phyloP scores from a whole-genome alignment of 2,113 vertebrate species.

The Leptodactylus fuscus region DNA sequence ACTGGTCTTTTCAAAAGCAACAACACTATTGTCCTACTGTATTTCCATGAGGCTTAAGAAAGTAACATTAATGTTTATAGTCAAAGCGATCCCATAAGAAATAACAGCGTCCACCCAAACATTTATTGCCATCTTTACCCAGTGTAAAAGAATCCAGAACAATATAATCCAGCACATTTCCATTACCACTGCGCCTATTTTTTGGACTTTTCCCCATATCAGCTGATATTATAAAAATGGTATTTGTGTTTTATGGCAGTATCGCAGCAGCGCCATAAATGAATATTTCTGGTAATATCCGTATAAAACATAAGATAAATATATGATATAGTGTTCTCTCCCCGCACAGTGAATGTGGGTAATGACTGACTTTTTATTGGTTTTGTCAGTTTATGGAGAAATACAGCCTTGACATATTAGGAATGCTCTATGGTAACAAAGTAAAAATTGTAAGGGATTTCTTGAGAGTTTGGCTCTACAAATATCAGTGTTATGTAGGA shows the following conservation, averaged over 20 bases:
- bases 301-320: slow-evolving; percentile 16
- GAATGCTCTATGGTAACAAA: neutral
- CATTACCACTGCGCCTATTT: neutral
- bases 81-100: neutral
- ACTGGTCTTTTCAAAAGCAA: too few relatives aligned
- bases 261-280: neutral
- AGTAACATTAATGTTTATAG: neutral
- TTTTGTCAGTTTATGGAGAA: slow-evolving; percentile 20
- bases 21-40: neutral
- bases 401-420: neutral
- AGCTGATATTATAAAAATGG: neutral
- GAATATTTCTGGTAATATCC: neutral
- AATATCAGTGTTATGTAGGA: neutral
- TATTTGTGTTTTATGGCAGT: neutral
- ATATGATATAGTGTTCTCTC: slow-evolving; percentile 2
- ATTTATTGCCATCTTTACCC: neutral
- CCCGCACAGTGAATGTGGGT: neutral
- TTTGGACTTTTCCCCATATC: neutral
- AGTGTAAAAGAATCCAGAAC: neutral
- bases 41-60: neutral
- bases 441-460: neutral
- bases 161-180: neutral
- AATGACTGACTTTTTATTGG: slow-evolving; percentile 13
- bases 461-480: neutral
- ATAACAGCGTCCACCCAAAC: neutral